Base-by-base conservation (phyloP, 1,140 invertebrate genomes). In the Lepidurus apus region DNA sequence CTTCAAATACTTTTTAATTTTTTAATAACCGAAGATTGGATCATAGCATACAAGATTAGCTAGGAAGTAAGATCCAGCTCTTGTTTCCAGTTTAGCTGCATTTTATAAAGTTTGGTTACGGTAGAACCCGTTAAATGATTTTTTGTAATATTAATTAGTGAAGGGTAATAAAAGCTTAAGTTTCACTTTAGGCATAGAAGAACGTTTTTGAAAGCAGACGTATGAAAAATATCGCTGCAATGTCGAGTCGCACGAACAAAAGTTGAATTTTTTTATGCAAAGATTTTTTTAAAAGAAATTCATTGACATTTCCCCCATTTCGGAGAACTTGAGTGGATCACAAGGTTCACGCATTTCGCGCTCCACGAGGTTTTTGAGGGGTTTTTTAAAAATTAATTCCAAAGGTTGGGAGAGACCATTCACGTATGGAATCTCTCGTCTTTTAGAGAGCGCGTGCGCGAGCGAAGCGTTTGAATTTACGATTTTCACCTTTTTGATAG, bases 201-300 rank as follows among this genome's bases (percentile, higher is more conserved):
- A 34, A 34, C 34, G 17, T 65, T 65, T 21, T 65, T 65, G 13
- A 65, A 65, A 3, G 53, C 17, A 65, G 53, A 34, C 34, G 2
- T 34, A 34, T 34, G 17, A 65, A 65, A 7, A 21, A 65, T 65
- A 47, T 47, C 45, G 53, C 21, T 65, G 53, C 53, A 65, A 65
- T 17, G 53, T 65, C 53, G 53, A 65, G 53, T 65, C 53, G 53
- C 53, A 65, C 53, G 53, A 65, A 65, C 53, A 65, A 65, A 65
- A 65, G 17, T 65, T 17, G 7, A n/a, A 65, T n/a, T n/a, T n/a
- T n/a, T 65, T 13, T 4, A n/a, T 65, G 53, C 53, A 65, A n/a
- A 10, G 53, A n/a, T 65, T 65, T 47, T 65, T 65, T 10, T 4
- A 21, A 17, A 21, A 65, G 17, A 65, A n/a, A 7, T 13, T 21